phyloP scores from a whole-genome alignment of 2,888 invertebrate species.

The Lasioglossum figueresi region DNA sequence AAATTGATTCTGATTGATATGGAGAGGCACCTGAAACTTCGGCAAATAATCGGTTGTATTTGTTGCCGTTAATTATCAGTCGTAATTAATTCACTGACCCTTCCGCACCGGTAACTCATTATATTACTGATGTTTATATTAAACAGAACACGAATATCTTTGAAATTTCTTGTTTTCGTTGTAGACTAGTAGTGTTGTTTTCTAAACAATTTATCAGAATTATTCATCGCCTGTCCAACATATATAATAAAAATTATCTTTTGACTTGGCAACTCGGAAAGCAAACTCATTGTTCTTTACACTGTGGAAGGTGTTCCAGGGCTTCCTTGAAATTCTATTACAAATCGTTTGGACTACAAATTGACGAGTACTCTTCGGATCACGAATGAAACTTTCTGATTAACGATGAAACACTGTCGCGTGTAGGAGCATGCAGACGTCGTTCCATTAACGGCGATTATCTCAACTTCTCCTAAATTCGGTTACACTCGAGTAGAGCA shows the following conservation, averaged over 20 bases:
- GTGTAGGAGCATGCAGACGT: constrained; percentile 39
- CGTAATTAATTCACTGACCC: neutral
- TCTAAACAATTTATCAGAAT: neutral
- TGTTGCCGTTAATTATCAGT: neutral
- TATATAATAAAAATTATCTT: neutral
- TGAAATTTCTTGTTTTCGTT: neutral
- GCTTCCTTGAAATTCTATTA: neutral
- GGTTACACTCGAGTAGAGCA: constrained; percentile 46
- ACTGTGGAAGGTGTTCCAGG: neutral
- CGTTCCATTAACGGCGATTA: constrained; percentile 65
- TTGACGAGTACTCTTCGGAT: constrained; percentile 19
- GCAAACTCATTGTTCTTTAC: neutral
- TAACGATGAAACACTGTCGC: constrained; percentile 28
- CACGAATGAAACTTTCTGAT: constrained; percentile 29
- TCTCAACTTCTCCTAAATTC: constrained; percentile 62
- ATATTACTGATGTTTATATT: no score
- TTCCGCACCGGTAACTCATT: neutral
- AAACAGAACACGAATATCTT: neutral
- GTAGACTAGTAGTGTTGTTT: neutral
- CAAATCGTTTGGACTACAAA: constrained; percentile 7
- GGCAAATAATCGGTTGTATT: neutral
- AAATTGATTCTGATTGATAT: constrained; percentile 24
- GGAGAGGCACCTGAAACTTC: neutral
- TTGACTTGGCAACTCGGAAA: neutral
- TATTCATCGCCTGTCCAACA: neutral